Evolutionary conservation across 2,113 vertebrate species (phyloP).

Genomic region (Chlorodrepanis virens): DNA sequence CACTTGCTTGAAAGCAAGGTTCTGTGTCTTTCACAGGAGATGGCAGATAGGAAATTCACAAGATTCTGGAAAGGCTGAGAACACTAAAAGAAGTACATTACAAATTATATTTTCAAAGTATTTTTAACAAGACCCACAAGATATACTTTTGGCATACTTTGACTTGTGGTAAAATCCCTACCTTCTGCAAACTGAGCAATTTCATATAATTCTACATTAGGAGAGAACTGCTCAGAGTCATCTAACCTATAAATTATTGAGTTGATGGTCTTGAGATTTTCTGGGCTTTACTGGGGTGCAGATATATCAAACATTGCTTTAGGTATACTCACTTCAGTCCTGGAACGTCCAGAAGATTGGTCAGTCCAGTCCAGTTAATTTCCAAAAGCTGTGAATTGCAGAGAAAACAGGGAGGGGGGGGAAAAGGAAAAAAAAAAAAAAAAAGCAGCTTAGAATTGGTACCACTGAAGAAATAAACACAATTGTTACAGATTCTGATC

Average conservation of each 20-base stretch:
- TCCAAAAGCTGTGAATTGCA: conserved; percentile 84
- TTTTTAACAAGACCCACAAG: neutral
- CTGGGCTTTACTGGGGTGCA: neutral
- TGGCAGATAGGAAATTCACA: neutral
- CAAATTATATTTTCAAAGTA: neutral
- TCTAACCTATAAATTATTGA: neutral
- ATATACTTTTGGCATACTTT: neutral
- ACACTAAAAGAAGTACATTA: neutral
- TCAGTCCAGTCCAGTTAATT: conserved; percentile 97
- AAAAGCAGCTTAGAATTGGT: neutral
- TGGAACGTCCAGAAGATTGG: conserved; percentile 94
- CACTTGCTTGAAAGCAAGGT: neutral
- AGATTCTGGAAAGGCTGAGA: neutral
- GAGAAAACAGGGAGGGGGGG: neutral
- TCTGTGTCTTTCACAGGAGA: neutral
- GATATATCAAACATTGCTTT: neutral
- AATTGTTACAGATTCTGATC: neutral
- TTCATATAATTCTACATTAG: neutral
- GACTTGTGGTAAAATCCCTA: neutral
- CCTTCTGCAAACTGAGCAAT: neutral
- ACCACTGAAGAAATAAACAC: neutral
- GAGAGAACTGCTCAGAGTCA: neutral
- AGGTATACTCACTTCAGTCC: conserved; percentile 89
- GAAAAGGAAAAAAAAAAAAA: neutral
- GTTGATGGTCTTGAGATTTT: neutral